A percentile compares a stretch with the other conserved stretches of the same genome.
These are phyloP conservation scores for Haliaeetus albicilla DNA, from an alignment of 2,797 vertebrate genomes.

Conservation along the genomic window DNA sequence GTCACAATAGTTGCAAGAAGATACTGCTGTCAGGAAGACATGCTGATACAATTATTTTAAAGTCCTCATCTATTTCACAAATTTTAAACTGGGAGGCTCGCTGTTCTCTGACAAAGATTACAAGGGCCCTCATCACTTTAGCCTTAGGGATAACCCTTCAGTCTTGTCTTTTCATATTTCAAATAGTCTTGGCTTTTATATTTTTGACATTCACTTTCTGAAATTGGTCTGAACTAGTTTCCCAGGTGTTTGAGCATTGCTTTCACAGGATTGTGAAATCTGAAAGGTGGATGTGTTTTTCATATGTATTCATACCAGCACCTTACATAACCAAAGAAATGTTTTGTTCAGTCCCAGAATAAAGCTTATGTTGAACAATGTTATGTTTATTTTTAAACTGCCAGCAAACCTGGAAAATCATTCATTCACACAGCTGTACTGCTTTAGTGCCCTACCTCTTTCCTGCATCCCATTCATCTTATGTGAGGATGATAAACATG, in stretches of 20 bases:
- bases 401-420: neutral
- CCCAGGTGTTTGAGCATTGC: neutral
- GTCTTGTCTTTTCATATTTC: neutral
- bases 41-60: neutral
- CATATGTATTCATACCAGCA: neutral
- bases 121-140: neutral
- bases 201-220: neutral
- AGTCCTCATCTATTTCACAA: neutral
- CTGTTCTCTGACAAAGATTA: neutral
- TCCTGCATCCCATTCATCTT: neutral
- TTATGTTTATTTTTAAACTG: neutral
- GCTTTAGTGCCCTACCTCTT: neutral
- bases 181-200: neutral
- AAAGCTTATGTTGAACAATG: neutral
- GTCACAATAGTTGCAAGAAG: neutral
- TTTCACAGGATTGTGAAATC: neutral
- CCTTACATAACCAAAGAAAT: neutral
- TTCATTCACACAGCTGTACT: neutral
- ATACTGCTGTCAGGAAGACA: neutral
- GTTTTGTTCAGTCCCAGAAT: neutral
- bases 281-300: neutral
- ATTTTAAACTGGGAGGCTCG: neutral
- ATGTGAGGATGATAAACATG: neutral
- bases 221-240: neutral
- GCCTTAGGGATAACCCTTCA: neutral